Percentiles rank a stretch among this genome's conserved stretches.
Conservation (phyloP, 2,113 vertebrate genomes). For the Ceyx melanurus region DNA sequence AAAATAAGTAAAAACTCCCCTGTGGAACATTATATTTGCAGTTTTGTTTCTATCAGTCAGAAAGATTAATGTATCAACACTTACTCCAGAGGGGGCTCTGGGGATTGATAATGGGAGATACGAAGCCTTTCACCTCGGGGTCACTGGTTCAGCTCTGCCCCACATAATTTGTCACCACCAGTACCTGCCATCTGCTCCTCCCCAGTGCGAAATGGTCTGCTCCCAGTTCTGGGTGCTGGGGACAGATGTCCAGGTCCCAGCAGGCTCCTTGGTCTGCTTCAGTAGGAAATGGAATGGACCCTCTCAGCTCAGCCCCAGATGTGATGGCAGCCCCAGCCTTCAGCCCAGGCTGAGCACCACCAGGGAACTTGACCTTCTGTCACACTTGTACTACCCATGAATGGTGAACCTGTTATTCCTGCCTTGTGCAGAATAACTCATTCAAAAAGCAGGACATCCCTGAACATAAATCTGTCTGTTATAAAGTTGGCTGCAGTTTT, state of each 20-base stretch:
- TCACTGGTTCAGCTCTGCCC: constrained; percentile 60
- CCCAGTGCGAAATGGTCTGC: not conserved
- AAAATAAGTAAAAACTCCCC: not conserved
- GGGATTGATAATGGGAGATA: constrained; percentile 48
- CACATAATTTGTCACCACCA: not conserved
- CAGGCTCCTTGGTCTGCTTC: not conserved
- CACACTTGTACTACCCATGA: not conserved
- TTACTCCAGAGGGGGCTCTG: not conserved
- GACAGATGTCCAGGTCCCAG: not conserved
- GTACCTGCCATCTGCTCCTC: constrained; percentile 54
- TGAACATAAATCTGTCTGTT: constrained; percentile 56
- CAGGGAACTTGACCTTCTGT: constrained; percentile 53
- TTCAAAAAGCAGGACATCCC: not conserved
- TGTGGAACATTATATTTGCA: constrained; percentile 5
- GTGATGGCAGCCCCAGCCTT: not conserved
- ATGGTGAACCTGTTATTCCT: constrained; percentile 8
- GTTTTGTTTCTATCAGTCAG: constrained; percentile 55
- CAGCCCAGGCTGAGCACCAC: not conserved
- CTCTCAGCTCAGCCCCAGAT: not conserved
- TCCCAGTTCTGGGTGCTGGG: not conserved
- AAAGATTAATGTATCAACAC: constrained; percentile 60
- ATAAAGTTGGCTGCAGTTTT: not conserved
- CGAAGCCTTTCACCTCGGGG: constrained; percentile 36
- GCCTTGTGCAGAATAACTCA: constrained; percentile 14
- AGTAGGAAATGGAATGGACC: not conserved